Evolutionary conservation across 2,113 vertebrate species (phyloP).

Genomic region (Xenotilapia caudafasciata): DNA sequence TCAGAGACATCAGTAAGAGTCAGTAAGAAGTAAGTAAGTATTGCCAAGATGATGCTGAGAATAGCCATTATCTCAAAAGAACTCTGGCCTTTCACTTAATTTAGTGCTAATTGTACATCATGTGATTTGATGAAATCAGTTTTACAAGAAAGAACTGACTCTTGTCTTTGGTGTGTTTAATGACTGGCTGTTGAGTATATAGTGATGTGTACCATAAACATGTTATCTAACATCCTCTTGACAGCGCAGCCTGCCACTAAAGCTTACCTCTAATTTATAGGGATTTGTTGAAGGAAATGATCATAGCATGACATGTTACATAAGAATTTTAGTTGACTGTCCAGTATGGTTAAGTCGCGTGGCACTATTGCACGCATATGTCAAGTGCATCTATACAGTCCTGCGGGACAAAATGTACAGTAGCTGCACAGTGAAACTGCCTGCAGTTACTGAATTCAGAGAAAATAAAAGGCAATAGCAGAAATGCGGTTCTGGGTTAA

Average conservation of each 20-base stretch:
- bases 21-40: neutral
- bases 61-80: constrained; percentile 23
- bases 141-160: neutral
- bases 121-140: neutral
- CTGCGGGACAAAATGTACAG: neutral
- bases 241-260: constrained; percentile 37
- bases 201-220: neutral
- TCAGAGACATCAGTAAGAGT: neutral
- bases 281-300: constrained; percentile 52
- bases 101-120: neutral
- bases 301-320: constrained; percentile 35
- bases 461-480: neutral
- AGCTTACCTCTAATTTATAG: constrained; percentile 54
- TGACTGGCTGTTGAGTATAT: neutral
- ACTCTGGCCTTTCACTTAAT: neutral
- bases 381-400: neutral
- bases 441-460: neutral
- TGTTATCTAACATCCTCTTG: constrained; percentile 38
- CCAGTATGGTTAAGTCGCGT: neutral
- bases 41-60: neutral
- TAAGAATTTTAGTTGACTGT: constrained; percentile 27
- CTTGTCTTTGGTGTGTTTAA: neutral
- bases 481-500: neutral
- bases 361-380: neutral
- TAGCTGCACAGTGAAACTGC: neutral